Evolutionary conservation across 2,797 vertebrate genomes (phyloP).

Genomic region (Melanotaenia boesemani): DNA sequence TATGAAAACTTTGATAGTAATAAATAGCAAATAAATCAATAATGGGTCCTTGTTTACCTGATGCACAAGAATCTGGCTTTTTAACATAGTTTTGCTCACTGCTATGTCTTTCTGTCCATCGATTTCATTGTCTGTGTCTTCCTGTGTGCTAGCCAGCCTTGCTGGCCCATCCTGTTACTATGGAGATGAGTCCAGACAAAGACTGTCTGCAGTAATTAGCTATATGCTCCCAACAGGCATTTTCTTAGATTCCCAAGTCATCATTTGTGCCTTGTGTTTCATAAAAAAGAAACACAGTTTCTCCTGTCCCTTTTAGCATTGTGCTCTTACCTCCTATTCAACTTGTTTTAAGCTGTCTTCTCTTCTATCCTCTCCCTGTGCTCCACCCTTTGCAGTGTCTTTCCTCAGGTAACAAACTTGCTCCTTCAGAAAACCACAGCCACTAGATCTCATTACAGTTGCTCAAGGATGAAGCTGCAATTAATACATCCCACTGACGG

Average conservation of each 20-base stretch:
- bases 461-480: constrained; percentile 46
- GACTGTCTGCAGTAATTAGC: constrained; percentile 80
- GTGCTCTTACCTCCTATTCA: not conserved
- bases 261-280: constrained; percentile 50
- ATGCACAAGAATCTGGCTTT: constrained; percentile 33
- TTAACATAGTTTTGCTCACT: constrained; percentile 37
- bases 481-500: constrained; percentile 59
- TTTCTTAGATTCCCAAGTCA: constrained; percentile 68
- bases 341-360: constrained; percentile 20
- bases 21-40: constrained; percentile 2
- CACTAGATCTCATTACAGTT: constrained; percentile 71
- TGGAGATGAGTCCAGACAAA: constrained; percentile 78
- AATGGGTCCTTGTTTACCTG: not conserved
- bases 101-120: constrained; percentile 68
- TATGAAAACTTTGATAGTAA: not conserved
- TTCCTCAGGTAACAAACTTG: constrained; percentile 61
- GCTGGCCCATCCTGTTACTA: constrained; percentile 76
- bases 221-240: constrained; percentile 67
- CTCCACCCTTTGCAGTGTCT: constrained; percentile 19
- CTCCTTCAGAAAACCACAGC: constrained; percentile 56
- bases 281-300: constrained; percentile 23
- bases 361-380: not conserved
- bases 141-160: constrained; percentile 61
- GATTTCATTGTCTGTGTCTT: constrained; percentile 72
- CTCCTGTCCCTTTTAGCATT: constrained; percentile 23